Base-by-base conservation (phyloP, 2,888 invertebrate genomes). In the Eupithecia tripunctaria region DNA sequence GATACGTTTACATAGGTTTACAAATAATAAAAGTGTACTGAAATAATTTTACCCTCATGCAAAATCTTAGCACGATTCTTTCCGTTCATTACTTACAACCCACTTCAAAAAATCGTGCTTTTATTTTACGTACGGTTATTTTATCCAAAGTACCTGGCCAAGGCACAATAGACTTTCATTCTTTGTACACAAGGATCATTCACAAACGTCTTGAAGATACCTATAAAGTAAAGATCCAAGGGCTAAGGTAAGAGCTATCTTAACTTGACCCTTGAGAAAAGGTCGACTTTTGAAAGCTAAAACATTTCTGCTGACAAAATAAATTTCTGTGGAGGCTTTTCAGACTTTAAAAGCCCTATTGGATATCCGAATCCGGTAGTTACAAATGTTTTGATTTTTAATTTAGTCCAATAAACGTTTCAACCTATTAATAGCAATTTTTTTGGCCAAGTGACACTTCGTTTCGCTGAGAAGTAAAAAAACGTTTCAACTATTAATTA, bases 181-280 rank as follows among this genome's bases (percentile, higher is more conserved):
- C n/a, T 47, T 47, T n/a, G 47, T 47, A n/a, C 47, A n/a, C 47
- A 47, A 47, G n/a, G 47, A 47, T 47, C 47, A 47, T 47, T 38
- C 8, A 43, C 18, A 0, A 47, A 47, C 18, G n/a, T 47, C n/a
- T 47, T 2, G 47, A 47, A 47, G n/a, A 7, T n/a, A 47, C n/a
- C 32, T 4, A 32, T 32, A 32, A 47, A 47, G n/a, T 47, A 47
- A 47, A n/a, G 47, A 8, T 0, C 47, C 47, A 8, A 8, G 47
- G 47, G n/a, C 47, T n/a, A n/a, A 8, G 47, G 47, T 41, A 18
- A 41, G 41, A 41, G 41, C 18, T 47, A 18, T n/a, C 47, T 6
- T 6, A 47, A 47, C n/a, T 6, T 8, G 47, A 2, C n/a, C 47
- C 47, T 47, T 47, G 47, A 47, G 47, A 8, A 47, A 47, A n/a